Evolutionary conservation across 30 jellyfish, hydroid and myxozoan species (phyloP).

Genomic region (Euphysa ruthae): DNA sequence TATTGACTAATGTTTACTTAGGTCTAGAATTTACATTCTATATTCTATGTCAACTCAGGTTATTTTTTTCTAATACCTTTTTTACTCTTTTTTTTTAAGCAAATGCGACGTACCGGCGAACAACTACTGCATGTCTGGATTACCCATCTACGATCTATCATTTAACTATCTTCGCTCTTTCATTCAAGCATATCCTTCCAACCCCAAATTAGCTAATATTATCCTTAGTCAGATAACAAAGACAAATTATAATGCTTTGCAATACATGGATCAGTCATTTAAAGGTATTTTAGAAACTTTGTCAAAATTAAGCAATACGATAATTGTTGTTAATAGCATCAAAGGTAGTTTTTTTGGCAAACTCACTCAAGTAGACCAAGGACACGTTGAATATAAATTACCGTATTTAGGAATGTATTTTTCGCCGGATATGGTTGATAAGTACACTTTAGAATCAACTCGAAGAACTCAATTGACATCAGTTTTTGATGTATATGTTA

Average conservation of each 20-base stretch:
- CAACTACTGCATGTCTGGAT: slow-evolving; percentile 1
- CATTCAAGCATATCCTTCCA: slow-evolving; percentile 3
- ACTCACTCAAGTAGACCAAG: slow-evolving; percentile 19
- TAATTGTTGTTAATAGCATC: slow-evolving; percentile 10
- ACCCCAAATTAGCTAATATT: slow-evolving; percentile 17
- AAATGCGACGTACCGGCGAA: slow-evolving; percentile 10
- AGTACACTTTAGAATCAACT: not conserved
- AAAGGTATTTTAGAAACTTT: not conserved
- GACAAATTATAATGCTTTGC: slow-evolving; percentile 6
- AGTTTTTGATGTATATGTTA: slow-evolving; percentile 17
- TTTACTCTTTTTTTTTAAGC: not conserved
- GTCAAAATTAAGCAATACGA: slow-evolving; percentile 8
- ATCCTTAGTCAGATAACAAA: slow-evolving; percentile 16
- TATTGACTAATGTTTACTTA: too few species aligned
- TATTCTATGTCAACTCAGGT: too few species aligned
- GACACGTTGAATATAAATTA: slow-evolving; percentile 8
- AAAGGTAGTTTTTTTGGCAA: slow-evolving; percentile 33
- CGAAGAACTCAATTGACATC: not conserved
- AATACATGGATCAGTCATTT: slow-evolving; percentile 16
- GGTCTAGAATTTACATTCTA: too few species aligned
- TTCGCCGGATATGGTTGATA: slow-evolving; percentile 13
- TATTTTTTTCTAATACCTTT: too few species aligned
- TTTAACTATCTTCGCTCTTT: slow-evolving; percentile 7
- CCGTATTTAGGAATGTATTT: slow-evolving; percentile 23
- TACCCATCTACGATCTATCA: slow-evolving; percentile 16